Percentiles rank a stretch among this genome's conserved stretches.
These are phyloP conservation scores for Steinernema khuongi DNA, from an alignment of 1,140 invertebrate genomes.

Conservation along the genomic window DNA sequence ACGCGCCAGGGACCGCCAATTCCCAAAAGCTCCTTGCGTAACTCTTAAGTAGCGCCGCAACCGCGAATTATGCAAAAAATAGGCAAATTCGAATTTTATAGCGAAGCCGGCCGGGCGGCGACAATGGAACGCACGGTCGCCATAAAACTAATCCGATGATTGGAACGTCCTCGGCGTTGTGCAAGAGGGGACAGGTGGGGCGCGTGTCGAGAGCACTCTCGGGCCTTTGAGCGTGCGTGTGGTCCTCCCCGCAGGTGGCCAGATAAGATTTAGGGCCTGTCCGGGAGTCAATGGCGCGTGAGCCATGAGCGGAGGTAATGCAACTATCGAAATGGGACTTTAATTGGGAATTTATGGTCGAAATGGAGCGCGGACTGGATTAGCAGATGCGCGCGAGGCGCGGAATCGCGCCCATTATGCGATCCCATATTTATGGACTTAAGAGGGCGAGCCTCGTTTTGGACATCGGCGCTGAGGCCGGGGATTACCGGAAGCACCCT, in stretches of 20 bases:
- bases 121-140: conserved; percentile 3
- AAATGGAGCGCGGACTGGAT: background rate
- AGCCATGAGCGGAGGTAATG: background rate
- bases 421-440: background rate
- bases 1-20: too few species aligned
- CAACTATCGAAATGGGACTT: conserved; percentile 3
- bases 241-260: background rate
- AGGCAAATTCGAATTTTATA: conserved; percentile 2
- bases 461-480: too few species aligned
- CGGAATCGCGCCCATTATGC: background rate
- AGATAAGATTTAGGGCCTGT: conserved; percentile 12
- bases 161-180: conserved; percentile 1
- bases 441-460: too few species aligned
- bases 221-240: background rate
- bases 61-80: background rate
- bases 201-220: background rate
- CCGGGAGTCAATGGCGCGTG: background rate
- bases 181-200: background rate
- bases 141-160: conserved; percentile 11
- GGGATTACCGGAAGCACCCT: too few species aligned
- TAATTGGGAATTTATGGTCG: conserved; percentile 4
- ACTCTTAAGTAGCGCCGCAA: background rate
- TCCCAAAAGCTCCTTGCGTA: background rate
- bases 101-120: background rate
- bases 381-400: background rate